Conservation (phyloP, 2,113 vertebrate genomes). For the Lutjanus erythropterus region DNA sequence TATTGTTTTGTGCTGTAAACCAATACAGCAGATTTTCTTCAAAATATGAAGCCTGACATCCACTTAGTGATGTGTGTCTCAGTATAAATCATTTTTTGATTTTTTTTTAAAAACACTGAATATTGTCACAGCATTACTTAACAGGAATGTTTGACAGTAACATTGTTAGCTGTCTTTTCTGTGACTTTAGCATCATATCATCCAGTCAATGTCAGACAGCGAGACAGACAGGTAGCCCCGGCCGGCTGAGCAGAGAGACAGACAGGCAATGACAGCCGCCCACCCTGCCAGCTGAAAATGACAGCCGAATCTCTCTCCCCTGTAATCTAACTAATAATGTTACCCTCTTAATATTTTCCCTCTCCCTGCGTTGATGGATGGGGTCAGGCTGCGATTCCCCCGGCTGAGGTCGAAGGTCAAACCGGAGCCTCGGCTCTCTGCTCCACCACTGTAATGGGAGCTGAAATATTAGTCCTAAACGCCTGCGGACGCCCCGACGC, state of each 20-base stretch:
- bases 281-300: constrained; percentile 13
- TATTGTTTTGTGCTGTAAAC: too few relatives aligned
- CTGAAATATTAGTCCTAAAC: constrained; percentile 83
- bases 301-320: constrained; percentile 46
- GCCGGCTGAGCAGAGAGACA: neutral
- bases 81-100: too few relatives aligned
- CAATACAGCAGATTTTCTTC: too few relatives aligned
- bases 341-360: constrained; percentile 63
- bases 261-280: neutral
- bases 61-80: too few relatives aligned
- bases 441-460: constrained; percentile 79
- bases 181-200: neutral
- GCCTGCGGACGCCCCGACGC: constrained; percentile 71
- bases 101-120: too few relatives aligned
- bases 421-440: constrained; percentile 61
- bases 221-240: neutral
- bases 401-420: constrained; percentile 70
- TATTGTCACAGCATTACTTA: too few relatives aligned
- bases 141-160: neutral
- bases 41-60: too few relatives aligned
- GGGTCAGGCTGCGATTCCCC: constrained; percentile 77
- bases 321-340: constrained; percentile 72
- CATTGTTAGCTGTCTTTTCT: neutral
- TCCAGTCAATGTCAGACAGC: neutral
- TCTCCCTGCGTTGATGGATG: constrained; percentile 77